Conservation (phyloP, 2,888 invertebrate species). For the Diarsia brunnea region DNA sequence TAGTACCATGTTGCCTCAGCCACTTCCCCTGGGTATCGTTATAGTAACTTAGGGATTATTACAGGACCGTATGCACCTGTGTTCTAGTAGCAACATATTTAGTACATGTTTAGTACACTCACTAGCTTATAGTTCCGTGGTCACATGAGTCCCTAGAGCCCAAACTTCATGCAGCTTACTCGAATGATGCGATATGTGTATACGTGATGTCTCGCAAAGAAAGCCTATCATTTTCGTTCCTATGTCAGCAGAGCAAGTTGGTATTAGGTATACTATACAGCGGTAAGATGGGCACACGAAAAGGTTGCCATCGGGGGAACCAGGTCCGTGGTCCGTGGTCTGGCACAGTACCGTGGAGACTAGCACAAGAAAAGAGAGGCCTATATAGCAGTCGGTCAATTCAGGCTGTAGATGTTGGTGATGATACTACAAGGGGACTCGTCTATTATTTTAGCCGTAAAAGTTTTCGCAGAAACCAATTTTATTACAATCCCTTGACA, state of each 20-base stretch:
- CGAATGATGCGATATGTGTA: background rate
- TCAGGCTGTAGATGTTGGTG: too few relatives aligned
- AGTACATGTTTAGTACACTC: background rate
- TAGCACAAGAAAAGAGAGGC: too few relatives aligned
- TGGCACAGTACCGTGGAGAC: too few relatives aligned
- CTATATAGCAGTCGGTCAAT: too few relatives aligned
- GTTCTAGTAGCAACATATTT: slow-evolving; percentile 28
- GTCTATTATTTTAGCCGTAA: background rate
- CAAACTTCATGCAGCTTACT: background rate
- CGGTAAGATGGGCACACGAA: too few relatives aligned
- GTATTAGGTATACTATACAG: background rate
- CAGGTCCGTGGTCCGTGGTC: too few relatives aligned
- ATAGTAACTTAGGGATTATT: slow-evolving; percentile 45
- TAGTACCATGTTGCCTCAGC: slow-evolving; percentile 14
- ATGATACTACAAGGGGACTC: too few relatives aligned
- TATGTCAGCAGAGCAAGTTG: background rate
- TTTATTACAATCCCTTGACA: background rate
- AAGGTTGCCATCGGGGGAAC: too few relatives aligned
- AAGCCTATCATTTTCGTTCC: background rate
- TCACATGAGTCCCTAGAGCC: slow-evolving; percentile 7
- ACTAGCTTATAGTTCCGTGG: background rate
- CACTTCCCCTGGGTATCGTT: slow-evolving; percentile 27
- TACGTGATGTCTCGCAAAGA: background rate
- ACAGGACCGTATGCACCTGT: slow-evolving; percentile 31
- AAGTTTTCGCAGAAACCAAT: background rate